A percentile compares a stretch with the other conserved stretches of the same genome.
Evolutionary conservation across 2,888 invertebrate genomes (phyloP).

Genomic region (Cephus spinipes): DNA sequence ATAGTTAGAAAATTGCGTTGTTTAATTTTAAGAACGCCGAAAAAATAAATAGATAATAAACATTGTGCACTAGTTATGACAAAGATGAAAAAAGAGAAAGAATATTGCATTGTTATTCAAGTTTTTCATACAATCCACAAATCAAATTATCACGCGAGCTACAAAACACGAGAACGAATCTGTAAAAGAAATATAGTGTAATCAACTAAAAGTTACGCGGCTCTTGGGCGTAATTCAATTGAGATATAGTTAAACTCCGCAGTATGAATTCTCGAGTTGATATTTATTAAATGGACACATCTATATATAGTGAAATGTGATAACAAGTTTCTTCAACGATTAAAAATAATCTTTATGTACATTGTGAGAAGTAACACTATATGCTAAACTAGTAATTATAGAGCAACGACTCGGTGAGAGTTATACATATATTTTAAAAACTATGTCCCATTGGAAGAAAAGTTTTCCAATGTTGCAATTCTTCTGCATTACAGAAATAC

Average conservation of each 20-base stretch:
- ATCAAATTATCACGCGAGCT: background rate
- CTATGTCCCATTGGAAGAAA: background rate
- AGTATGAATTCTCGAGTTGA: background rate
- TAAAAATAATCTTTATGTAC: background rate
- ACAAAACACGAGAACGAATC: no score
- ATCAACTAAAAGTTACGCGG: background rate
- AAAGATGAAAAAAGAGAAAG: conserved; percentile 3
- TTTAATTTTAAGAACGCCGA: background rate
- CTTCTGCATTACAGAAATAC: background rate
- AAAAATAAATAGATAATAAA: conserved; percentile 5
- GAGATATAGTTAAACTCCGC: background rate
- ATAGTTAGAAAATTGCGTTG: conserved; percentile 5
- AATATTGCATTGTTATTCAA: background rate
- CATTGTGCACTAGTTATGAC: conserved; percentile 3
- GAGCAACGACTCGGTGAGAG: background rate
- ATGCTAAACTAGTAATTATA: background rate
- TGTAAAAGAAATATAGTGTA: background rate
- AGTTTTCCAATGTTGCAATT: background rate
- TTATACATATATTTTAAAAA: background rate
- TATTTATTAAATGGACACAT: background rate
- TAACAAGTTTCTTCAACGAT: background rate
- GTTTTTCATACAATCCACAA: background rate
- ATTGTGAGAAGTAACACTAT: background rate
- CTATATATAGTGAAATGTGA: background rate
- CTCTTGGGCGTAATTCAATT: background rate